phyloP scores from a whole-genome alignment of 2,113 vertebrate genomes.

The Lanius ludovicianus region DNA sequence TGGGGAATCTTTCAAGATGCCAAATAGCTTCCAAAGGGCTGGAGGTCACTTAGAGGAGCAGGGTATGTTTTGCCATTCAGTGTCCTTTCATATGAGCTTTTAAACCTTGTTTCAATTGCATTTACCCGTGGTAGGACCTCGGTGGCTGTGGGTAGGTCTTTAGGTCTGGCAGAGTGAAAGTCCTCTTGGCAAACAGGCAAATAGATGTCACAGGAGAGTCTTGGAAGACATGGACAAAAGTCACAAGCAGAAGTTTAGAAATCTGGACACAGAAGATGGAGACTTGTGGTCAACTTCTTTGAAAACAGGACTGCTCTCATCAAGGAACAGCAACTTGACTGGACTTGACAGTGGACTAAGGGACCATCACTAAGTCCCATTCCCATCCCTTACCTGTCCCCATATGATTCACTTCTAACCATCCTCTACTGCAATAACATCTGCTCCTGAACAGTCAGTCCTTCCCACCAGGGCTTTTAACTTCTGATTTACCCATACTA shows the following conservation, averaged over 20 bases:
- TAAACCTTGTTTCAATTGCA: not conserved
- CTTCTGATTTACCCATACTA: not conserved
- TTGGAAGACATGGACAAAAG: not conserved
- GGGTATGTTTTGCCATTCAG: not conserved
- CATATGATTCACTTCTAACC: not conserved
- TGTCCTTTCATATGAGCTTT: not conserved
- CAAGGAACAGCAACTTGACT: not conserved
- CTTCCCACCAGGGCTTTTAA: not conserved
- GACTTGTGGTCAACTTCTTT: not conserved
- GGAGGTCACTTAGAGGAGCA: not conserved
- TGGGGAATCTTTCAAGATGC: not conserved
- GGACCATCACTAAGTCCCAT: not conserved
- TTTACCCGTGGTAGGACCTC: rapidly evolving
- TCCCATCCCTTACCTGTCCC: not conserved
- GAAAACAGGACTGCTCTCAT: not conserved
- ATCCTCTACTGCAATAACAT: not conserved
- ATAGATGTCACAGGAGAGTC: not conserved
- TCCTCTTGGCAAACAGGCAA: not conserved
- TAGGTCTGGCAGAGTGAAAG: not conserved
- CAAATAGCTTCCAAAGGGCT: not conserved
- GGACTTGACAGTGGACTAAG: not conserved
- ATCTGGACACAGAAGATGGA: not conserved
- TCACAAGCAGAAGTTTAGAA: not conserved
- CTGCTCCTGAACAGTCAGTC: not conserved
- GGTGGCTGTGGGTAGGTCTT: rapidly evolving